Conservation (phyloP, 2,113 vertebrate species). For the Beaufortia kweichowensis region DNA sequence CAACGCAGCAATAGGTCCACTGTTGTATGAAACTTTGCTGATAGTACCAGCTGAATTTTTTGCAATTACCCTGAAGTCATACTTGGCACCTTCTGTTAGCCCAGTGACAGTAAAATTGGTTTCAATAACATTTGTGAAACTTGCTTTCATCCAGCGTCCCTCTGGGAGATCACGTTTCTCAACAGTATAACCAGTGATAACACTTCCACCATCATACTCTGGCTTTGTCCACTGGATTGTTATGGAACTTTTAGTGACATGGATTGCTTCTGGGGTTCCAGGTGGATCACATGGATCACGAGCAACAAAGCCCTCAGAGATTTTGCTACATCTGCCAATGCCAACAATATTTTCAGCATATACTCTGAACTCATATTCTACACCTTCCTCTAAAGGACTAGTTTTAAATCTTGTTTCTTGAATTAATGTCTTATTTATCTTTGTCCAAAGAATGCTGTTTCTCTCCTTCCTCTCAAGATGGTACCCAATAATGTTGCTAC, state of each 20-base stretch:
- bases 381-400: constrained; percentile 89
- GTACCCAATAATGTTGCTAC: constrained; percentile 89
- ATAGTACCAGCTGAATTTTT: constrained; percentile 92
- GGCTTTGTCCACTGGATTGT: constrained; percentile 94
- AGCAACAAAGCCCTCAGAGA: constrained; percentile 92
- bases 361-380: constrained; percentile 95
- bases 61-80: constrained; percentile 97
- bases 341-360: constrained; percentile 98
- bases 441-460: constrained; percentile 96
- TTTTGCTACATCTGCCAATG: constrained; percentile 91
- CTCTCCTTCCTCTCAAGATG: constrained; percentile 97
- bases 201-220: constrained; percentile 95
- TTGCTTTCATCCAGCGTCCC: constrained; percentile 95
- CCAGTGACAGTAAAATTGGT: constrained; percentile 93
- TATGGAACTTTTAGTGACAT: constrained; percentile 88
- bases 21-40: constrained; percentile 95
- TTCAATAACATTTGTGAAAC: constrained; percentile 96
- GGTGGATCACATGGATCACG: constrained; percentile 95
- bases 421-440: constrained; percentile 92
- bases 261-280: constrained; percentile 88
- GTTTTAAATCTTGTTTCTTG: constrained; percentile 89
- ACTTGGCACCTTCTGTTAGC: constrained; percentile 92
- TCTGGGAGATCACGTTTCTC: constrained; percentile 97
- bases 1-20: constrained; percentile 91
- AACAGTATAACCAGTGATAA: constrained; percentile 92